Conservation (phyloP, 2,797 vertebrate species). For the Manis javanica region DNA sequence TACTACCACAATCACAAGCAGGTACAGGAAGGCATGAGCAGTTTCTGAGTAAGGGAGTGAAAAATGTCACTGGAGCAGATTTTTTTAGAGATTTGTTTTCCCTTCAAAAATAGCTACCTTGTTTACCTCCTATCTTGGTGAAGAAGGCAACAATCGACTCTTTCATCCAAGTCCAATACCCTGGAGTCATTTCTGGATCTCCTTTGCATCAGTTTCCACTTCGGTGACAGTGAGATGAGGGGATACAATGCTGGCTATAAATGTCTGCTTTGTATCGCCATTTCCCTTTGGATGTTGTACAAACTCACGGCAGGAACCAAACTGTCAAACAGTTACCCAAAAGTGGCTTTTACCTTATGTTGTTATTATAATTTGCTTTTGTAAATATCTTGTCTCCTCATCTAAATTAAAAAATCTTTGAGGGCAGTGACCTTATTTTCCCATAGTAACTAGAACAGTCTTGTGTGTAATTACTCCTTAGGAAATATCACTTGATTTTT, state of each 20-base stretch:
- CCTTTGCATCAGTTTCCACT: not conserved
- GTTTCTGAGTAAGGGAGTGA: not conserved
- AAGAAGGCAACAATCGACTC: not conserved
- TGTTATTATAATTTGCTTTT: not conserved
- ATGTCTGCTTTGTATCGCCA: not conserved
- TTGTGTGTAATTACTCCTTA: not conserved
- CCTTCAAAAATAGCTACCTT: not conserved
- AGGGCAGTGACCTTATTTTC: not conserved
- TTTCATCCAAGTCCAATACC: not conserved
- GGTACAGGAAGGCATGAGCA: not conserved
- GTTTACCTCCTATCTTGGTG: not conserved
- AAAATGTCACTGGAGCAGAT: not conserved
- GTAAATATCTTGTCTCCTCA: not conserved
- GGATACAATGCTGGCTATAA: not conserved
- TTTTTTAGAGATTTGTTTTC: not conserved
- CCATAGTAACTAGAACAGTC: not conserved
- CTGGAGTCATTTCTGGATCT: constrained; percentile 1
- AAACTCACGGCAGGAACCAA: not conserved
- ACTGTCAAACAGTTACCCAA: not conserved
- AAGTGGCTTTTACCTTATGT: not conserved
- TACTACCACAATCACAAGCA: not conserved
- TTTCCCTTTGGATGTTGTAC: not conserved
- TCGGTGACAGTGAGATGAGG: not conserved
- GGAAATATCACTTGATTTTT: not conserved
- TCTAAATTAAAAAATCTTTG: constrained; percentile 13